These are phyloP conservation scores for Eclectus roratus DNA, from an alignment of 2,113 vertebrate species.

Conservation along the genomic window DNA sequence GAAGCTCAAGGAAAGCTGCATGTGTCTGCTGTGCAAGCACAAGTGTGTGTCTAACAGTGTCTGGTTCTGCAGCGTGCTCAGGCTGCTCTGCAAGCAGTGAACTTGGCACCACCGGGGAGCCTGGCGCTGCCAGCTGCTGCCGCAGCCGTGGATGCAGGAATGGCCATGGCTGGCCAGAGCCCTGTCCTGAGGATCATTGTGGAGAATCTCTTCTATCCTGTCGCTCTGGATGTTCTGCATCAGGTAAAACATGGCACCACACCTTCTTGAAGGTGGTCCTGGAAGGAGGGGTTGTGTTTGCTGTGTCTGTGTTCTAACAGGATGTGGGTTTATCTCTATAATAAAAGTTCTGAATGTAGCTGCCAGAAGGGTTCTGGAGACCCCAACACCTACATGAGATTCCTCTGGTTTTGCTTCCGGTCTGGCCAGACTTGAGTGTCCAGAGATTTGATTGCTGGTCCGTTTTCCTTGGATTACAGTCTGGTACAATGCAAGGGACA, in stretches of 20 bases:
- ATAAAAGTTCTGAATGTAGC: background rate
- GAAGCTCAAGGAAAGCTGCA: background rate
- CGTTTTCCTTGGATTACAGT: background rate
- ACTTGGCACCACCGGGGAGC: constrained; percentile 81
- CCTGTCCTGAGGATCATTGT: constrained; percentile 93
- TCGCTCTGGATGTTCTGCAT: constrained; percentile 91
- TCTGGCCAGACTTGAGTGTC: background rate
- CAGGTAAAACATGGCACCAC: constrained; percentile 74
- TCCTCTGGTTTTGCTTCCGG: background rate
- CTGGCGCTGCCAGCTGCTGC: constrained; percentile 75
- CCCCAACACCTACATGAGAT: background rate
- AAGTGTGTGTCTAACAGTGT: background rate
- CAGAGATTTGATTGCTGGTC: background rate
- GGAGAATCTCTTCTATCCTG: constrained; percentile 94
- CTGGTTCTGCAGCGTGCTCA: constrained; percentile 84
- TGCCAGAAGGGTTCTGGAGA: background rate
- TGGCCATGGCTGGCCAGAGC: constrained; percentile 81
- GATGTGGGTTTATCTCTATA: background rate
- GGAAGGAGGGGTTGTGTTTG: background rate
- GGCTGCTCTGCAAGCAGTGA: constrained; percentile 90
- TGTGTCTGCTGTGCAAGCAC: background rate
- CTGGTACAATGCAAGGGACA: background rate
- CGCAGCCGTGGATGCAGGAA: constrained; percentile 72
- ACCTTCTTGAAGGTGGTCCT: background rate
- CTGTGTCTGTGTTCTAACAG: background rate